These are phyloP conservation scores for Sebastes variabilis DNA, from an alignment of 2,797 vertebrate species.

Conservation along the genomic window DNA sequence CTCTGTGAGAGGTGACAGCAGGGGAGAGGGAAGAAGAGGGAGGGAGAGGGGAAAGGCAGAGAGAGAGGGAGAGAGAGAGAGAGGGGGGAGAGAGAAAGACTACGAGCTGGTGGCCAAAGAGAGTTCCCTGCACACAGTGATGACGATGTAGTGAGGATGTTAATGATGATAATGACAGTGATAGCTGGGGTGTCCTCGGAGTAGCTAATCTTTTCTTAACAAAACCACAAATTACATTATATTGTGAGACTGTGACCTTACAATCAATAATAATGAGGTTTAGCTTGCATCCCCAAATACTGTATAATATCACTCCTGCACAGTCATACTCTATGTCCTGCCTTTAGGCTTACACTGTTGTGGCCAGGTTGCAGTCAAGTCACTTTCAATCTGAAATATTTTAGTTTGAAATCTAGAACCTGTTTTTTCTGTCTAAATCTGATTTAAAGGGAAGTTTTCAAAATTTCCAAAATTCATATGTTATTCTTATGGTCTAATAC, in stretches of 20 bases:
- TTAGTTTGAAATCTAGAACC: neutral
- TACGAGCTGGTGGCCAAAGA: conserved; percentile 33
- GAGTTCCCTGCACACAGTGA: conserved; percentile 32
- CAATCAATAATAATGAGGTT: neutral
- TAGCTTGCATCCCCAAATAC: neutral
- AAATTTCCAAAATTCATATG: too few species aligned
- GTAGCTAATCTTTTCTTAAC: neutral
- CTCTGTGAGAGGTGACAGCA: conserved; percentile 89
- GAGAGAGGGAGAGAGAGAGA: neutral
- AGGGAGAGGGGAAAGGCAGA: conserved; percentile 1
- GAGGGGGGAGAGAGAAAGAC: conserved; percentile 8
- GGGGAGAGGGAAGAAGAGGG: conserved; percentile 50
- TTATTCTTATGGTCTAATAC: too few species aligned
- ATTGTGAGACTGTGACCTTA: neutral
- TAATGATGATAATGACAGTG: neutral
- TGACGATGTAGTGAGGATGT: conserved; percentile 26
- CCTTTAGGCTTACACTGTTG: neutral
- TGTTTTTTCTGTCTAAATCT: neutral
- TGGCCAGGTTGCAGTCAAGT: neutral
- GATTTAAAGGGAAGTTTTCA: neutral
- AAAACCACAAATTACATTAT: neutral
- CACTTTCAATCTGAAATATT: neutral
- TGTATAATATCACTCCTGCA: neutral
- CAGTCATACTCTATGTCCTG: neutral
- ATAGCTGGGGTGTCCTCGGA: neutral